A percentile compares a stretch with the other conserved stretches of the same genome.
Conservation (phyloP, 2,113 vertebrate species). For the Sceloporus undulatus region DNA sequence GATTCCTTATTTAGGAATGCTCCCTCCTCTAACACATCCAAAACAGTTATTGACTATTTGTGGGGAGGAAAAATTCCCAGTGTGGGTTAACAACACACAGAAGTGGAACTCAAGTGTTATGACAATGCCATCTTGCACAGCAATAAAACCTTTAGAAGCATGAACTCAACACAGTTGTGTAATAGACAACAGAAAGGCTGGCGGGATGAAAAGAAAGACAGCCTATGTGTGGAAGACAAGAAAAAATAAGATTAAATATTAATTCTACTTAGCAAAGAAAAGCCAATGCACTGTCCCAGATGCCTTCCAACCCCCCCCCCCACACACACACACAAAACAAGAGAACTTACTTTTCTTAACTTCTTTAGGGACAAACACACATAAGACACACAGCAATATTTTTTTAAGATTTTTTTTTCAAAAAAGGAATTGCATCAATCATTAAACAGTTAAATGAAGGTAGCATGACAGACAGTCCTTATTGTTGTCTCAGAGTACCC, state of each 20-base stretch:
- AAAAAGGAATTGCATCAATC: constrained; percentile 66
- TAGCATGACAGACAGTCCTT: constrained; percentile 69
- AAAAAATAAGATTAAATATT: constrained; percentile 59
- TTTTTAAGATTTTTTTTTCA: constrained; percentile 12
- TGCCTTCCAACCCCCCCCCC: constrained; percentile 55
- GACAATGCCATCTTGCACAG: constrained; percentile 55
- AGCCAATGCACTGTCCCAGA: constrained; percentile 36
- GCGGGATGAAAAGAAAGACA: not conserved
- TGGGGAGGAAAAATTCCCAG: not conserved
- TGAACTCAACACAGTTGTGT: constrained; percentile 53
- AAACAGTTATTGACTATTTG: not conserved
- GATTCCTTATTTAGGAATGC: constrained; percentile 29
- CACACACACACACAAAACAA: constrained; percentile 14
- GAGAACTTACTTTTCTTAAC: constrained; percentile 63
- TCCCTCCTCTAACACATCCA: not conserved
- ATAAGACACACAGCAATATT: constrained; percentile 41
- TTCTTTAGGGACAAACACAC: constrained; percentile 64
- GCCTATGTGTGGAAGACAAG: not conserved
- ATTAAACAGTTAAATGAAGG: constrained; percentile 70
- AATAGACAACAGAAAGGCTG: constrained; percentile 21
- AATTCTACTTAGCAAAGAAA: constrained; percentile 46
- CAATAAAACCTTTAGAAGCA: constrained; percentile 45
- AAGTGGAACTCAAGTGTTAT: constrained; percentile 46
- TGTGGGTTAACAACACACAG: constrained; percentile 29
- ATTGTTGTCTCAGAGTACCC: constrained; percentile 69